Conservation (phyloP, 2,113 vertebrate species). For the Podocnemis expansa region DNA sequence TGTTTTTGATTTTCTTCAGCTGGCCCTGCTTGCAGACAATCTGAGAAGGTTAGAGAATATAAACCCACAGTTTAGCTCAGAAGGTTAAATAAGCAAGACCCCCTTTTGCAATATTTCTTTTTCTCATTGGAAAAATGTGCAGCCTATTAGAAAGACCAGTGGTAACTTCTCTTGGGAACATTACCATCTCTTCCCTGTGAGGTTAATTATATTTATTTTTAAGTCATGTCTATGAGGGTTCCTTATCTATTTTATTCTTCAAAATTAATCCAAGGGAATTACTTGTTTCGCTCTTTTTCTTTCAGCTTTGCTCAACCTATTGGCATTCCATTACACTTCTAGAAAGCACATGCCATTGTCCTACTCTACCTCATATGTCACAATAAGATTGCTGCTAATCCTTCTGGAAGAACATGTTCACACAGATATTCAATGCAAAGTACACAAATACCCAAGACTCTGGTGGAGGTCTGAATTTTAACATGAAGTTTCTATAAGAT, state of each 20-base stretch:
- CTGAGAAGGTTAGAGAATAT: background rate
- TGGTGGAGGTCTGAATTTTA: background rate
- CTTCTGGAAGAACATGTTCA: background rate
- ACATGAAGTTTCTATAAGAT: accelerated
- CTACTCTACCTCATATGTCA: conserved; percentile 32
- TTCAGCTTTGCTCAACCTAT: background rate
- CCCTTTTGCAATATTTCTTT: conserved; percentile 35
- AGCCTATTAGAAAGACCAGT: conserved; percentile 52
- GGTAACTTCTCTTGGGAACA: conserved; percentile 6
- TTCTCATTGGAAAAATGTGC: conserved; percentile 29
- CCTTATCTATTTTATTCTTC: conserved; percentile 69
- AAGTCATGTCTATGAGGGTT: conserved; percentile 60
- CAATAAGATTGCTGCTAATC: conserved; percentile 15
- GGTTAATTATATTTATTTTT: conserved; percentile 37
- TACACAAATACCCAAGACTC: background rate
- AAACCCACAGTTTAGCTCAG: background rate
- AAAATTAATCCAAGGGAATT: conserved; percentile 48
- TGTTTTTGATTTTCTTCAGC: background rate
- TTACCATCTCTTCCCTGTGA: conserved; percentile 21
- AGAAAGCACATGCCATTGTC: conserved; percentile 32
- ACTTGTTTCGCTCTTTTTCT: conserved; percentile 57
- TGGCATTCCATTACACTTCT: background rate
- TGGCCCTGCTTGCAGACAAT: background rate
- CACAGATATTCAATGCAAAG: background rate
- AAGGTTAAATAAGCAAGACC: conserved; percentile 2